Percentiles rank a stretch among this genome's conserved stretches.
Evolutionary conservation across 2,888 invertebrate species (phyloP).

Genomic region (Scaptomyza flava): DNA sequence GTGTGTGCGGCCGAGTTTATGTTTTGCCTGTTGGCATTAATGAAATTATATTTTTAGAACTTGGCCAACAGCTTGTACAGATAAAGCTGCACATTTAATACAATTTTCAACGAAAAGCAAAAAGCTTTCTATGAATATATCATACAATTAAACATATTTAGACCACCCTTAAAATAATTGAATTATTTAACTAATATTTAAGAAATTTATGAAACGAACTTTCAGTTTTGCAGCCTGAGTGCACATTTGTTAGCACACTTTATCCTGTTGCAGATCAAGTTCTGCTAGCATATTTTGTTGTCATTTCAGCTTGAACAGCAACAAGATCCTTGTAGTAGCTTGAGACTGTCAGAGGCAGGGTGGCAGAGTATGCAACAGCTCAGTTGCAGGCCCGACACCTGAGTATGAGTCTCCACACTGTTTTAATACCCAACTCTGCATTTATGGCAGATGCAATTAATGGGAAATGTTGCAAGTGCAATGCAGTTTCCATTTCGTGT

Average conservation of each 20-base stretch:
- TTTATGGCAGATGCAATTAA: slow-evolving; percentile 65
- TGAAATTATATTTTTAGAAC: slow-evolving; percentile 59
- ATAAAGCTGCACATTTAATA: slow-evolving; percentile 38
- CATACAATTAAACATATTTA: not conserved
- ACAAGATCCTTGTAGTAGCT: slow-evolving; percentile 27
- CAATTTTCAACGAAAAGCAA: slow-evolving; percentile 21
- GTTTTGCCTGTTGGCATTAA: slow-evolving; percentile 57
- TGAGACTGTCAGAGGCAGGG: slow-evolving; percentile 18
- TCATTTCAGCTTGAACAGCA: slow-evolving; percentile 10
- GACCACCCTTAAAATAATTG: not conserved
- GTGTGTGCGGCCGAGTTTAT: slow-evolving; percentile 34
- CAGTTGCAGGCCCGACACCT: slow-evolving; percentile 37
- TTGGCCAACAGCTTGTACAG: slow-evolving; percentile 38
- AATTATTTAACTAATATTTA: not conserved
- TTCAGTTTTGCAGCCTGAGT: not conserved
- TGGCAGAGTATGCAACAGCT: slow-evolving; percentile 28
- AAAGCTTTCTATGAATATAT: not conserved
- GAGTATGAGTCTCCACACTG: slow-evolving; percentile 2
- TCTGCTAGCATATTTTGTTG: slow-evolving; percentile 6
- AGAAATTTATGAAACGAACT: not conserved
- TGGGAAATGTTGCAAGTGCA: slow-evolving; percentile 42
- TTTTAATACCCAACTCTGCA: slow-evolving; percentile 44
- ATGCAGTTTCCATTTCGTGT: slow-evolving; percentile 15
- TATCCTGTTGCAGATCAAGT: not conserved
- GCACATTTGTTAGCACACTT: not conserved